Conservation (phyloP, 2,113 vertebrate species). For the Ceuthmochares aereus region DNA sequence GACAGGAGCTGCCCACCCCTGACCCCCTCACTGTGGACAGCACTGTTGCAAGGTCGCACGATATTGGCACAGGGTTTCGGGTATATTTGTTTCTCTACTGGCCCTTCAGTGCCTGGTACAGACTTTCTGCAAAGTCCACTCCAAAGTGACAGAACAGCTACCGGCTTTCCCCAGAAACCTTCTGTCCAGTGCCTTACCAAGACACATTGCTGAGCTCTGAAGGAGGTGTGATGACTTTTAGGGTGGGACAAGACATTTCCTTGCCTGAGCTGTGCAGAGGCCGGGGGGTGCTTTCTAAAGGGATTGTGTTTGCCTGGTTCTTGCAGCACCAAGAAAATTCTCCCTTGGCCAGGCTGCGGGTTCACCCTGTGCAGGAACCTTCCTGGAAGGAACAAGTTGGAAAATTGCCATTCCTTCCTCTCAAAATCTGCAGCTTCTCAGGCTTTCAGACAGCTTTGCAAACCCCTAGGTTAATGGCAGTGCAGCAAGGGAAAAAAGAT, state of each 20-base stretch:
- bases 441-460: neutral
- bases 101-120: rapidly evolving
- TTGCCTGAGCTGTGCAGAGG: neutral
- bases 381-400: rapidly evolving
- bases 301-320: rapidly evolving
- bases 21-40: rapidly evolving
- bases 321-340: neutral
- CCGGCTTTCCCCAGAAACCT: neutral
- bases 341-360: rapidly evolving
- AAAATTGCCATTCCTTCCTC: rapidly evolving
- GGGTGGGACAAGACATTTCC: too few species aligned
- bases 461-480: neutral
- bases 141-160: neutral
- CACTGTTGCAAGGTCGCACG: rapidly evolving
- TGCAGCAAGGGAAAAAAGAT: rapidly evolving
- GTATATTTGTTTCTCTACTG: neutral
- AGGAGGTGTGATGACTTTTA: neutral
- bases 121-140: neutral
- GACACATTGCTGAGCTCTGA: rapidly evolving
- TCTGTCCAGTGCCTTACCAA: rapidly evolving
- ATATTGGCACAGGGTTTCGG: rapidly evolving
- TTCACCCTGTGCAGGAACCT: rapidly evolving
- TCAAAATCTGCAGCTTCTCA: rapidly evolving
- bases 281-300: neutral
- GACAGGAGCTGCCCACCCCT: neutral